Base-by-base conservation (phyloP, 2,888 invertebrate genomes). In the Thymelicus sylvestris region DNA sequence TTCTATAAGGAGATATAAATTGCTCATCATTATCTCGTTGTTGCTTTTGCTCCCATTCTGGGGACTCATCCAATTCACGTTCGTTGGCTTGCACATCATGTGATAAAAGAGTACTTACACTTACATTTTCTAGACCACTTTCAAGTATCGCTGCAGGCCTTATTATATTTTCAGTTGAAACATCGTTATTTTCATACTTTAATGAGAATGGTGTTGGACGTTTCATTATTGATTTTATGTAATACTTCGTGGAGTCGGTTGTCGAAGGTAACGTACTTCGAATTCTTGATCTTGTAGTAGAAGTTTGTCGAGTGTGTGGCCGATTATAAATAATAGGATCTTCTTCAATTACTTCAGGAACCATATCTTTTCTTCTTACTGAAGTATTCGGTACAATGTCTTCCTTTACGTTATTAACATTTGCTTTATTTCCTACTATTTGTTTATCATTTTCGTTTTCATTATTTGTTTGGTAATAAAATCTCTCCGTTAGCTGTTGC, bases 1-100 rank as follows among this genome's bases (percentile, higher is more conserved):
- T 75, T 74, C 74, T 93, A 74, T 93, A 95, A 0, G 95, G 94
- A 0, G 95, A 95, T 8, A 95, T 89, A 59, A 88, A 83, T 19
- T 94, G 90, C 74, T 91, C 87, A 61, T 50, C 65, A 52, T 90
- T 89, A 78, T 87, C 91, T 66, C 68, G 73, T 66, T 82, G 78
- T 62, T 82, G 77, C 73, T 73, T 77, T 57, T 79, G 77, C 2
- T 66, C 55, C 47, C 61, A 66, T 10, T 55, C 39, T 15, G 77
- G 72, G 19, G 73, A 75, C 66, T 81, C 80, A 71, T 80, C 77
- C 48, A 68, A 77, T n/a, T 74, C 57, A 8, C 72, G 77, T 38
- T 77, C 74, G 74, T 78, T 80, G 55, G 72, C 67, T 74, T 76
- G 72, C n/a, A 64, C 47, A 38, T 66, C 76, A 38, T 74, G 69